phyloP scores from a whole-genome alignment of 2,888 invertebrate species.

The Tachina lurida region DNA sequence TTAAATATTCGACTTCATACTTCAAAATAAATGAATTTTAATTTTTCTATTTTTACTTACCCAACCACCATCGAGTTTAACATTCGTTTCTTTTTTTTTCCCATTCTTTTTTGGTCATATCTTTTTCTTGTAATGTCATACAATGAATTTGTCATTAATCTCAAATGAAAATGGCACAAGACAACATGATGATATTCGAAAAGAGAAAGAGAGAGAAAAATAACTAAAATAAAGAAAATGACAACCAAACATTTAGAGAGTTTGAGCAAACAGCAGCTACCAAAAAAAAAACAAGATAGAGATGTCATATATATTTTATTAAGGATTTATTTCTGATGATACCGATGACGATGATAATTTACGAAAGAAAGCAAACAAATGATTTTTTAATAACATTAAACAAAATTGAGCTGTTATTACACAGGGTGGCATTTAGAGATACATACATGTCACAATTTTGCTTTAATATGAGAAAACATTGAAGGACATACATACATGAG shows the following conservation, averaged over 20 bases:
- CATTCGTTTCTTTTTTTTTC: neutral
- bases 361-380: slow-evolving; percentile 58
- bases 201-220: neutral
- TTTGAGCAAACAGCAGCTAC: slow-evolving; percentile 13
- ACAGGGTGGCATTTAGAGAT: neutral
- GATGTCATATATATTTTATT: slow-evolving; percentile 61
- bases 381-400: slow-evolving; percentile 66
- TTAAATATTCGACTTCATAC: neutral
- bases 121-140: slow-evolving; percentile 65
- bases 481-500: neutral
- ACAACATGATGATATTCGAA: slow-evolving; percentile 67
- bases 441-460: neutral
- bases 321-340: slow-evolving; percentile 45
- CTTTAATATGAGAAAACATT: neutral
- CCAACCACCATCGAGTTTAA: slow-evolving; percentile 33
- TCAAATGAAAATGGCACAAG: slow-evolving; percentile 68
- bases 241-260: slow-evolving; percentile 60
- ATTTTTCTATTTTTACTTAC: neutral
- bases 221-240: slow-evolving; percentile 48
- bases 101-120: slow-evolving; percentile 43
- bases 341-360: slow-evolving; percentile 59
- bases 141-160: slow-evolving; percentile 72
- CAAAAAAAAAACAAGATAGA: slow-evolving; percentile 30
- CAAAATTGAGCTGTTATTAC: slow-evolving; percentile 33
- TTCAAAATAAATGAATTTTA: neutral